Base-by-base conservation (phyloP, 2,888 invertebrate genomes). In the Cactoblastis cactorum region DNA sequence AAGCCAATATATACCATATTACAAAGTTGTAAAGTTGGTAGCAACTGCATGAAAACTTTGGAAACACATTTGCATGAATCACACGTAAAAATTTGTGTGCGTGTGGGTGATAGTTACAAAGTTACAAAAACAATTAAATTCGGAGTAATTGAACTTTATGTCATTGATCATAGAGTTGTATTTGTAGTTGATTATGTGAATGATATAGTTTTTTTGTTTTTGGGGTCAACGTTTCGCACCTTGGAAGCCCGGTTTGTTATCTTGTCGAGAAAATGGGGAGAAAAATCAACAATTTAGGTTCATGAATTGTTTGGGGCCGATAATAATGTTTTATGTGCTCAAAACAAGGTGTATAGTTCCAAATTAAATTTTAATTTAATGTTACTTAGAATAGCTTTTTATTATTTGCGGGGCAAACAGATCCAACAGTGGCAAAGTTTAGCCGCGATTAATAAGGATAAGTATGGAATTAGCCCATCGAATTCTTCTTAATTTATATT, bases 151-250 rank as follows among this genome's bases (percentile, higher is more conserved):
- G 3, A 32, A 37, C 53, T 55, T 50, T 67, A 68, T 61, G 17
- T 0, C 1, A 0, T 0, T n/a, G 0, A 2, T 0, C 0, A 51
- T 61, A 71, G 62, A 51, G 61, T 53, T 51, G 1, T 49, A 19
- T 11, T 48, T 49, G 33, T n/a, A 3, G 18, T 48, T 51, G 46
- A 37, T 18, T 3, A 53, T 53, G 46, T 19, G 61, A 50, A 48
- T 49, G 22, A 14, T 39, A 37, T 50, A 18, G 52, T 57, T 48
- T 41, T 48, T 41, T 58, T 51, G 51, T 53, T 72, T 82, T 81
- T 79, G 77, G 69, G 85, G 83, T 82, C 83, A 85, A 79, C 79
- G 79, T 69, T 83, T 83, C 69, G 77, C 83, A 84, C 83, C 83
- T 85, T 83, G 76, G 70, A 74, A 75, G 77, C 73, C 76, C 66